Base-by-base conservation (phyloP, 2,113 vertebrate species). In the Hippopotamus amphibius region DNA sequence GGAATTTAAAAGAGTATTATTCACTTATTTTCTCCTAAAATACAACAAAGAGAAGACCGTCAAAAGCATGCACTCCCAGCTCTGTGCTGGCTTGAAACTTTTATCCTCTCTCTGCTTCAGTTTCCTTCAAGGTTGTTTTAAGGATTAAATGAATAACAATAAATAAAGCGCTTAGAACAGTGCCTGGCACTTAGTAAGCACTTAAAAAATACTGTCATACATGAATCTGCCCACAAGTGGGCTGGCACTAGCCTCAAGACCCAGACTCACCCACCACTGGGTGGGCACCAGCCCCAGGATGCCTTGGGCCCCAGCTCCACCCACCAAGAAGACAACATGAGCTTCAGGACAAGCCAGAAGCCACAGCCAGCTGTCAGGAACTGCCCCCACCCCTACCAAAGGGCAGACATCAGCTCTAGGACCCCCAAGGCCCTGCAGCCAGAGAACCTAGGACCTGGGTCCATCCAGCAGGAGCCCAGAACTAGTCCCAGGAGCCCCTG, bases 1-100 rank as follows among this genome's bases (percentile, higher is more conserved):
- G 33, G 13, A 22, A 63, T 24, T 69, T 46, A 41, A 53, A 63
- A 96, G 17, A 87, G 6, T 24, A 89, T 92, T 24, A 63, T 57
- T 63, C 33, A 71, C 65, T 86, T 92, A 28, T 74, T 76, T 81
- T 90, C 86, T 95, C 76, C 83, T 68, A 82, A 76, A 85, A 96
- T 71, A 12, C 55, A 93, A 4, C 46, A 63, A 30, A 79, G 7
- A 87, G 22, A 95, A 91, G 48, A 72, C 10, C 57, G 11, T 21
- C 53, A 92, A 81, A n/a, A 93, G 53, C 19, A 21, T 24, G 26
- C 12, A 79, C 43, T 83, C 28, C n/a, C 63, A 93, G 24, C 4
- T 94, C 26, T 55, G 21, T 16, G 63, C n/a, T 33, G 43, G 33
- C 28, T 89, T 6, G 9, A 22, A 61, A 59, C 59, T 74, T 79